A percentile compares a stretch with the other conserved stretches of the same genome.
These are phyloP conservation scores for Hyperoplus lanceolatus DNA, from an alignment of 2,797 vertebrate species.

Conservation along the genomic window DNA sequence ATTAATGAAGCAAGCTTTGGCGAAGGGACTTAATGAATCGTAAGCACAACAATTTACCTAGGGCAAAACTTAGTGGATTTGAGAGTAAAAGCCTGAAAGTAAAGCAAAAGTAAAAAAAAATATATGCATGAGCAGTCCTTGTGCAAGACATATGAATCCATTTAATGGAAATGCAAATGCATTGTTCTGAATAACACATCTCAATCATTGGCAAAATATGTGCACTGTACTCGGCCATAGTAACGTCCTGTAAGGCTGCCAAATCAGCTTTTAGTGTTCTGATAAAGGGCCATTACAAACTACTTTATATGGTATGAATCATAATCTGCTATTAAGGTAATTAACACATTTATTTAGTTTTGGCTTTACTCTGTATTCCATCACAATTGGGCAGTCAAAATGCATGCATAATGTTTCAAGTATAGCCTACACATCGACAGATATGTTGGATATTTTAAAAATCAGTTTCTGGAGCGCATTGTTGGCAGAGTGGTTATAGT, in stretches of 20 bases:
- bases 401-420: background rate
- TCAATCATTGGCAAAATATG: constrained; percentile 13
- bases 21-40: constrained; percentile 38
- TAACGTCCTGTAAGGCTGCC: constrained; percentile 7
- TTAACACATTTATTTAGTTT: background rate
- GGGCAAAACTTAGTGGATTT: constrained; percentile 16
- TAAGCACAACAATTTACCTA: constrained; percentile 33
- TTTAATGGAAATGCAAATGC: constrained; percentile 6
- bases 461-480: background rate
- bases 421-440: background rate
- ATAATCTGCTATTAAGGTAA: background rate
- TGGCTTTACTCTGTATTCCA: background rate
- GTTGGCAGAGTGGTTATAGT: background rate
- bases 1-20: constrained; percentile 4
- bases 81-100: constrained; percentile 15
- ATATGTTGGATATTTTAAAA: background rate
- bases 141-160: constrained; percentile 17
- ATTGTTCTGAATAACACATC: constrained; percentile 19
- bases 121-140: constrained; percentile 12
- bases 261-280: constrained; percentile 4
- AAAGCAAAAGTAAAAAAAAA: constrained; percentile 21
- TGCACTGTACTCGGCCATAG: background rate
- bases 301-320: background rate
- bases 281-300: constrained; percentile 4
- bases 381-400: background rate